These are phyloP conservation scores for Thysanoteuthis rhombus DNA, from an alignment of 2,888 invertebrate species.

Conservation along the genomic window DNA sequence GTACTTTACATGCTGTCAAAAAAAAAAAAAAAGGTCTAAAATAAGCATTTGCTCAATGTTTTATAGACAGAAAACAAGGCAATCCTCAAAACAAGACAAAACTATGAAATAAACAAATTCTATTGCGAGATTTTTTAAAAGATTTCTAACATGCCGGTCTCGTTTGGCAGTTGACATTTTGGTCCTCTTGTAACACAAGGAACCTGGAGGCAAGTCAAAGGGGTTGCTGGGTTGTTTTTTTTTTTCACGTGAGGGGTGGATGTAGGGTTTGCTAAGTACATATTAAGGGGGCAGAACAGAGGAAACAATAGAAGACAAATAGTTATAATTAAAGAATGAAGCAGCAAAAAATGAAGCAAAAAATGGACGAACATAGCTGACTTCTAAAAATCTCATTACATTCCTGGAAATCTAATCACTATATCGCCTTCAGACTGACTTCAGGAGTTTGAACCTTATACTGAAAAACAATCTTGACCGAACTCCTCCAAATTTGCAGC, in stretches of 20 bases:
- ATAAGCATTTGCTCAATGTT: background rate
- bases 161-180: background rate
- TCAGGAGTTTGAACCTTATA: too few relatives aligned
- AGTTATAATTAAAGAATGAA: background rate
- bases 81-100: background rate
- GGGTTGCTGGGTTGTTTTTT: background rate
- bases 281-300: background rate
- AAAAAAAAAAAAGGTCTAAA: background rate
- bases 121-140: background rate
- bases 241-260: background rate
- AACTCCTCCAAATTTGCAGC: background rate
- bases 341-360: background rate
- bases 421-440: background rate
- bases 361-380: background rate
- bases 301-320: background rate
- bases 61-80: background rate
- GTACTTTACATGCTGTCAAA: background rate
- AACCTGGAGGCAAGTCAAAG: background rate
- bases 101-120: background rate
- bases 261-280: background rate
- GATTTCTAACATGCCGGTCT: background rate
- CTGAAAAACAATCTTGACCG: too few relatives aligned
- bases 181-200: background rate
- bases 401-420: background rate
- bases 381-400: background rate